Conservation (phyloP, 2,888 invertebrate genomes). For the Sinodicranocentrus sp. region DNA sequence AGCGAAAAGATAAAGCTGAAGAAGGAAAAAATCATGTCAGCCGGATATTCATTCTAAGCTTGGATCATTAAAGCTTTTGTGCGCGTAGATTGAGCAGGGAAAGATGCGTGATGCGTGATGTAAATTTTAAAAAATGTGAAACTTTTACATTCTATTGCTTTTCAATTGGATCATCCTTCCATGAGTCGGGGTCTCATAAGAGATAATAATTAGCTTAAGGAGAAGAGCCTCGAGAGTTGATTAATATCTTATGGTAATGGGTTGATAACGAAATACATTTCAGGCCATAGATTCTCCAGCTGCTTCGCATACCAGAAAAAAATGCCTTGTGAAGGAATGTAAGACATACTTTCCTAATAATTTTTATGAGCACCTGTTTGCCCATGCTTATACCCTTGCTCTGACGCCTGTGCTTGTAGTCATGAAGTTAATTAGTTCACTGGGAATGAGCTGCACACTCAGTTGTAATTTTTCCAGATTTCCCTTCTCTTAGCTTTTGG, state of each 20-base stretch:
- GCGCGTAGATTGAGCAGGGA: no score
- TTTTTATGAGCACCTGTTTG: no score
- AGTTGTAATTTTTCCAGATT: no score
- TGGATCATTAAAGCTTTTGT: constrained; percentile 17
- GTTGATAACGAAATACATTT: constrained; percentile 28
- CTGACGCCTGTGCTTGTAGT: no score
- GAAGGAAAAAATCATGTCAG: constrained; percentile 1
- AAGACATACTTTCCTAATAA: no score
- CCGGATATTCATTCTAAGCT: constrained; percentile 11
- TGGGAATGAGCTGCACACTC: no score
- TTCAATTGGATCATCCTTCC: not conserved
- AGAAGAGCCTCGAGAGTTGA: constrained; percentile 5
- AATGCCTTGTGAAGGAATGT: not conserved
- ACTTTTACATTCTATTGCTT: constrained; percentile 1
- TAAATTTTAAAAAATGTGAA: not conserved
- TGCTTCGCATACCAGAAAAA: not conserved
- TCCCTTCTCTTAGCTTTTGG: no score
- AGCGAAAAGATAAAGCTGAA: constrained; percentile 15
- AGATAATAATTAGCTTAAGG: constrained; percentile 15
- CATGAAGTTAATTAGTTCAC: no score
- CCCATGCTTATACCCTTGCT: no score
- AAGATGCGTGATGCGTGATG: no score
- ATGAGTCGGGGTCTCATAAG: not conserved
- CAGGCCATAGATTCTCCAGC: constrained; percentile 24
- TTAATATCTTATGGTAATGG: constrained; percentile 18